Evolutionary conservation across 1,140 invertebrate species (phyloP), one percentile per base, ranked within the genome.

Genomic region (Diploscapter pachys): DNA sequence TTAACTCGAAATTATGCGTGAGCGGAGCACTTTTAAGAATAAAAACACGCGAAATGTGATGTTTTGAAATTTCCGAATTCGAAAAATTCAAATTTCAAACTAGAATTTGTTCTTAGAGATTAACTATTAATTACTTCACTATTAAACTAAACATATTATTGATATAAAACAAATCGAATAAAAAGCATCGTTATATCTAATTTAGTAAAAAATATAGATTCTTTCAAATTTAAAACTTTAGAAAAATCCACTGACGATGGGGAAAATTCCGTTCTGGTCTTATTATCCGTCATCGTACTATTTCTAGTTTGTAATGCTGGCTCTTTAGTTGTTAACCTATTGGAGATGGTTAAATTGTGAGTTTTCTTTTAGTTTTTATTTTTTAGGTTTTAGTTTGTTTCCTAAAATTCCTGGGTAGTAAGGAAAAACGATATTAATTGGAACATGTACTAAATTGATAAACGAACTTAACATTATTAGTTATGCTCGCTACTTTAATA

Each of bases 221-320:
- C 31, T 31, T 31, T 31, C 31, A 31, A 31, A 31, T 31, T 31
- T 31, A 31, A 31, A 31, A 31, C 31, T 31, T 31, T 31, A 31
- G 31, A 31, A 70, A 59, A 61, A 13, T 70, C 56, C 68, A 59
- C 56, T 54, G 67, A 76, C 49, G 76, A 79, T n/a, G 68, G 63
- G 9, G 78, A 62, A 5, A 79, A 72, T 66, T 73, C 74, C 13
- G 73, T 77, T 4, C 64, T 75, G 62, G 78, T 79, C 8, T 77
- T 80, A 63, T 67, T 80, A 5, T 67, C 81, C 3, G 81, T 81
- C 8, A 75, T 81, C 9, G 54, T 76, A 48, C 68, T 81, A 49
- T 81, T 81, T 73, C 79, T 81, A 8, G 53, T 73, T 9, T 81
- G 81, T 65, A 82, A 80, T 74, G 48, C 75, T 31, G 73, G 80